Conservation (phyloP, 2,888 invertebrate species). For the Meteorus colon region DNA sequence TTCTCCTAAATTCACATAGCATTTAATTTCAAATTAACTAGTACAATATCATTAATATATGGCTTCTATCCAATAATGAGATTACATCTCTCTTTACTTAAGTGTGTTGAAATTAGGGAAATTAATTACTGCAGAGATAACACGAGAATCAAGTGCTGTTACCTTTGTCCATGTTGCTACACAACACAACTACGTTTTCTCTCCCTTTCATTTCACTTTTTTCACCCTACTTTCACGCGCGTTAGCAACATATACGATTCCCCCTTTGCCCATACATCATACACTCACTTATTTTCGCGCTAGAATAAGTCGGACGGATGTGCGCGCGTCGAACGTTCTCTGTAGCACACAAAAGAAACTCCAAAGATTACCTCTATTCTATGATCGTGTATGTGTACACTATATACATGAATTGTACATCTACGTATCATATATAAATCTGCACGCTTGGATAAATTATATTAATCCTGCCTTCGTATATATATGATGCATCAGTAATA, state of each 20-base stretch:
- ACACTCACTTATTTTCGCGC: conserved; percentile 70
- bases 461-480: conserved; percentile 61
- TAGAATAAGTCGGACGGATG: conserved; percentile 64
- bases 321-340: conserved; percentile 13
- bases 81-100: too few species aligned
- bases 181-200: too few species aligned
- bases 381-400: conserved; percentile 20
- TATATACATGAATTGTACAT: background rate
- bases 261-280: conserved; percentile 67
- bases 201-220: conserved; percentile 16
- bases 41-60: too few species aligned
- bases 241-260: conserved; percentile 62
- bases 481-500: conserved; percentile 62
- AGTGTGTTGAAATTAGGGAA: too few species aligned
- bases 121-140: too few species aligned
- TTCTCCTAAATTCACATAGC: too few species aligned
- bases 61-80: too few species aligned
- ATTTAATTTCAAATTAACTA: too few species aligned
- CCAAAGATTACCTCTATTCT: conserved; percentile 47
- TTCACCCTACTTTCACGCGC: conserved; percentile 14
- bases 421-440: conserved; percentile 40
- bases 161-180: background rate
- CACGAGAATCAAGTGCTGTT: background rate
- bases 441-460: conserved; percentile 65
- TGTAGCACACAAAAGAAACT: conserved; percentile 7